Percentiles rank a stretch among this genome's conserved stretches.
Conservation (phyloP, 1,140 invertebrate genomes). For the Periplaneta americana region DNA sequence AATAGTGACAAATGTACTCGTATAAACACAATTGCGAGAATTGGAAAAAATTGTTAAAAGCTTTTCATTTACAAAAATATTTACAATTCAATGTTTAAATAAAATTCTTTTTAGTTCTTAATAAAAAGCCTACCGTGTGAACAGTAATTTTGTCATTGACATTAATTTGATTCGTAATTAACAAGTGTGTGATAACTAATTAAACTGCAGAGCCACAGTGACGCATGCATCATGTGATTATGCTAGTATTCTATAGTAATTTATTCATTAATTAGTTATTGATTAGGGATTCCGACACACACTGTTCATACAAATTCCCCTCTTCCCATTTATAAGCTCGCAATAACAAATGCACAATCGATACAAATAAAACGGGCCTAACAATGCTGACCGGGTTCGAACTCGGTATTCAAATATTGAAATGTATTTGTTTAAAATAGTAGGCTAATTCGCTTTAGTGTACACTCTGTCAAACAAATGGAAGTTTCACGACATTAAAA, state of each 20-base stretch:
- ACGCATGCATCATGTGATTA: background rate
- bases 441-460: background rate
- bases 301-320: background rate
- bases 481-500: too few relatives aligned
- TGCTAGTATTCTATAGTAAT: constrained; percentile 4
- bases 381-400: background rate
- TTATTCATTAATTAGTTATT: constrained; percentile 10
- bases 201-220: background rate
- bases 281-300: background rate
- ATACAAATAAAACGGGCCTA: background rate
- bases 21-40: too few relatives aligned
- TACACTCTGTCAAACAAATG: too few relatives aligned
- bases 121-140: background rate
- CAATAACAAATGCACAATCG: background rate
- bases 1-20: too few relatives aligned
- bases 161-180: background rate
- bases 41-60: too few relatives aligned
- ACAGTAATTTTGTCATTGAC: background rate
- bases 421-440: background rate
- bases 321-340: background rate
- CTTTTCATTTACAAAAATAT: too few relatives aligned
- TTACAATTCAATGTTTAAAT: too few relatives aligned
- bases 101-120: too few relatives aligned
- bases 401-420: background rate
- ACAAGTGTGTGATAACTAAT: background rate